Conservation (phyloP, 1,140 invertebrate species). For the Hormaphis cornu region DNA sequence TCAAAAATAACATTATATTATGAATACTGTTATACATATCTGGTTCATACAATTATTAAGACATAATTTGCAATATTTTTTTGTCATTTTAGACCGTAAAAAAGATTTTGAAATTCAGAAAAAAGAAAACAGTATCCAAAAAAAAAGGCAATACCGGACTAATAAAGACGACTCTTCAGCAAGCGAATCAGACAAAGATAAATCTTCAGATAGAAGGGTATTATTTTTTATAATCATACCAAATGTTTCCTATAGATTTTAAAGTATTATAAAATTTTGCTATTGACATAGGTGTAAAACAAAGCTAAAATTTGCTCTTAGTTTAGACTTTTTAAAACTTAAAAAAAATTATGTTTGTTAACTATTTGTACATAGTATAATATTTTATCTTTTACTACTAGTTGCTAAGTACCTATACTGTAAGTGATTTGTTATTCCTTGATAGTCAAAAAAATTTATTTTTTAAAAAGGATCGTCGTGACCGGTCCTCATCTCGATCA, state of each 20-base stretch:
- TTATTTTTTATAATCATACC: background rate
- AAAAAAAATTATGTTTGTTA: background rate
- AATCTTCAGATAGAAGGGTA: constrained; percentile 31
- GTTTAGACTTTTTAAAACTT: background rate
- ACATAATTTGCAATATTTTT: background rate
- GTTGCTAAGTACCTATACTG: no score
- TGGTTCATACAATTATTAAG: background rate
- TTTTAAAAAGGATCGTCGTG: constrained; percentile 16
- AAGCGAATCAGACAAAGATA: constrained; percentile 45
- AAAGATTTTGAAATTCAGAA: constrained; percentile 62
- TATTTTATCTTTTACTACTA: no score
- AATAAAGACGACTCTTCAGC: constrained; percentile 71
- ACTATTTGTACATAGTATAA: no score
- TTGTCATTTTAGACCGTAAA: constrained; percentile 38
- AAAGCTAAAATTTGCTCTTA: background rate
- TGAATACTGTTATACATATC: background rate
- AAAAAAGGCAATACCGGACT: constrained; percentile 70
- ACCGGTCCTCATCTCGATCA: constrained; percentile 36
- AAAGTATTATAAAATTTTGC: background rate
- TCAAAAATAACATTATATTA: background rate
- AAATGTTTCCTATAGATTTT: background rate
- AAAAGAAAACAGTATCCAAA: constrained; percentile 68
- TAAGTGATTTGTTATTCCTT: no score
- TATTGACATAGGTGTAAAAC: background rate
- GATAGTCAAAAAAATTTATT: background rate